Evolutionary conservation across 2,797 vertebrate genomes (phyloP).

Genomic region (Kryptopterus vitreolus): DNA sequence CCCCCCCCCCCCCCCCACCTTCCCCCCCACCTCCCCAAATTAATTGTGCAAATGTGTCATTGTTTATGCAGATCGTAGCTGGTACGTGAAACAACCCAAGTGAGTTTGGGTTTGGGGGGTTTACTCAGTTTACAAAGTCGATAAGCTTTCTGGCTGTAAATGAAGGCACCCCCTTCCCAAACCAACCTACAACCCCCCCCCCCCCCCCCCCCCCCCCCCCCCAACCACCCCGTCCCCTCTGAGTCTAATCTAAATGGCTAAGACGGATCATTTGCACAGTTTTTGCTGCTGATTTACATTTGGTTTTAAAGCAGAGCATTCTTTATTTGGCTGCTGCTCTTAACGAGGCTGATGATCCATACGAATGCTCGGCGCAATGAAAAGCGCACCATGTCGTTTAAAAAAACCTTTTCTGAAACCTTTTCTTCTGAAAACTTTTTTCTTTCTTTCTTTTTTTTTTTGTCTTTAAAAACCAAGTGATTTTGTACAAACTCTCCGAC

Average conservation of each 20-base stretch:
- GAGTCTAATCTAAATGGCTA: slow-evolving; percentile 76
- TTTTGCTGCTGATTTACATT: slow-evolving; percentile 69
- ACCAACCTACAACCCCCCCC: too few species aligned
- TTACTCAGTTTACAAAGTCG: slow-evolving; percentile 59
- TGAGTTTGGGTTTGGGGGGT: slow-evolving; percentile 54
- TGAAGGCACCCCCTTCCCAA: slow-evolving; percentile 53
- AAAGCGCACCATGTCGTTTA: slow-evolving; percentile 52
- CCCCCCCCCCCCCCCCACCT: too few species aligned
- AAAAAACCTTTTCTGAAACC: too few species aligned
- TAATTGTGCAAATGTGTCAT: background rate
- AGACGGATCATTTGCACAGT: slow-evolving; percentile 71
- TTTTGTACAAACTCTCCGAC: slow-evolving; percentile 39
- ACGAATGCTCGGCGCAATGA: slow-evolving; percentile 41
- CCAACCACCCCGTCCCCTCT: slow-evolving; percentile 52
- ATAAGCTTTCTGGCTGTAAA: slow-evolving; percentile 67
- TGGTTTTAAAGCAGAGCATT: slow-evolving; percentile 51
- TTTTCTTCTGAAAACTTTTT: too few species aligned
- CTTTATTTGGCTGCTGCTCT: slow-evolving; percentile 49
- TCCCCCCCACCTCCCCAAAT: background rate
- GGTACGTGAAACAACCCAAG: slow-evolving; percentile 24
- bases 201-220: too few species aligned
- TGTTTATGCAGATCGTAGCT: background rate
- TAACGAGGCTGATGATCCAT: slow-evolving; percentile 58
- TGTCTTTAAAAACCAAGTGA: slow-evolving; percentile 46
- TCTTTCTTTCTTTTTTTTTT: slow-evolving; percentile 50